Evolutionary conservation across 2,797 vertebrate genomes (phyloP).

Genomic region (Sphenopsis melanotis): DNA sequence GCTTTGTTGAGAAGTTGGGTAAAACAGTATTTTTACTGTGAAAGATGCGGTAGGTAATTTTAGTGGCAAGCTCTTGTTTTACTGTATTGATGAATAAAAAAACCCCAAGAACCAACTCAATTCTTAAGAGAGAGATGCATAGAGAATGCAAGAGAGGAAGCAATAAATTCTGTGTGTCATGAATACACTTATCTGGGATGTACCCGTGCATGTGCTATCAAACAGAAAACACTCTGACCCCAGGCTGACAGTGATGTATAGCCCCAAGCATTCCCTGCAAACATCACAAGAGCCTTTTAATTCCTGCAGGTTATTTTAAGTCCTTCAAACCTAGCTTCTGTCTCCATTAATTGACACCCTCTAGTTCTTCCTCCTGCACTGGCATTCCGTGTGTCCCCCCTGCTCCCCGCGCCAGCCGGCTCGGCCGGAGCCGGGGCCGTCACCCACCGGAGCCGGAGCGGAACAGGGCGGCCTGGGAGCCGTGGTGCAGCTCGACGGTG

Average conservation of each 20-base stretch:
- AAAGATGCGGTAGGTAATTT: not conserved
- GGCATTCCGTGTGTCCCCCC: rapidly evolving
- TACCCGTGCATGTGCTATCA: rapidly evolving
- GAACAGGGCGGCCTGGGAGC: constrained; percentile 57
- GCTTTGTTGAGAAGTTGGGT: not conserved
- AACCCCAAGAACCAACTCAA: not conserved
- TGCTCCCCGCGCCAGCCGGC: not conserved
- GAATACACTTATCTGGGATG: not conserved
- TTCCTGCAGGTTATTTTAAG: not conserved
- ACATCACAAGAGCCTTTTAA: not conserved
- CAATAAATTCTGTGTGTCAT: not conserved
- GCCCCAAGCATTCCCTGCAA: not conserved
- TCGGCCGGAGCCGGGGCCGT: not conserved
- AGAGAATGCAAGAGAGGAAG: not conserved
- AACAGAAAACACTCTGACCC: not conserved
- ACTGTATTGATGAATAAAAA: not conserved
- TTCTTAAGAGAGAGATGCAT: not conserved
- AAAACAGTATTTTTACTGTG: not conserved
- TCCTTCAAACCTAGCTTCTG: not conserved
- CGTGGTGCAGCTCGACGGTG: constrained; percentile 64
- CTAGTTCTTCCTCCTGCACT: rapidly evolving
- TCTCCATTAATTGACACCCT: rapidly evolving
- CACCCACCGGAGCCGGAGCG: not conserved
- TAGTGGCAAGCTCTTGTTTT: not conserved
- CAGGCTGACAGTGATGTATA: not conserved